Evolutionary conservation across 1,140 invertebrate genomes (phyloP), one percentile per base, ranked within the genome.

Genomic region (Eriosoma lanigerum): DNA sequence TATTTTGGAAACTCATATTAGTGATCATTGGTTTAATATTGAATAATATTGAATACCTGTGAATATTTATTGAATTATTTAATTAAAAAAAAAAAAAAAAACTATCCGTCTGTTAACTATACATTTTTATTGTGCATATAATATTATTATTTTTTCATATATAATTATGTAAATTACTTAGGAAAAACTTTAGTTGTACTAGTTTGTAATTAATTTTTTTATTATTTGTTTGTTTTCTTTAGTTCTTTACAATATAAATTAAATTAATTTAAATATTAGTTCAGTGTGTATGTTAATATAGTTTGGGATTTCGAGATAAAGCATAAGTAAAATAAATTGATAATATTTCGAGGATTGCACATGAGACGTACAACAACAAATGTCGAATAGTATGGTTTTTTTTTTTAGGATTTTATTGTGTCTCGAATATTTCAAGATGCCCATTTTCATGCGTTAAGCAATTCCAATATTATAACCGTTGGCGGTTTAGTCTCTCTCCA

Each of bases 381-480:
- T 17, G 50, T 73, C 50, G 26, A 38, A 54, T 15, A 21, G 24
- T 56, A 19, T 54, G 4, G 54, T 56, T 52, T 52, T 29, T 70
- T 68, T 56, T 21, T 75, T 75, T 75, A 58, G 72, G 12, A 54
- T 75, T 58, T 58, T 32, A 44, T 58, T 76, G 50, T 76, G 17
- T 56, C 58, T 26, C n/a, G 54, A 76, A 76, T 58, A 54, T 76
- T 38, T 58, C 29, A 24, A 76, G 32, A 58, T n/a, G 73, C 26
- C 54, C 50, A 17, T 76, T 56, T 76, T 76, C 52, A 44, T 17
- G n/a, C 29, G n/a, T 32, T 54, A 54, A 73, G 17, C 29, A 32
- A 68, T 68, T 68, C 66, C 66, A 68, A 48, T 68, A 68, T 48
- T 56, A 73, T 54, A 32, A 26, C 70, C 21, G 70, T 32, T 73